phyloP scores from a whole-genome alignment of 2,113 vertebrate species.

The Pteropus alecto region DNA sequence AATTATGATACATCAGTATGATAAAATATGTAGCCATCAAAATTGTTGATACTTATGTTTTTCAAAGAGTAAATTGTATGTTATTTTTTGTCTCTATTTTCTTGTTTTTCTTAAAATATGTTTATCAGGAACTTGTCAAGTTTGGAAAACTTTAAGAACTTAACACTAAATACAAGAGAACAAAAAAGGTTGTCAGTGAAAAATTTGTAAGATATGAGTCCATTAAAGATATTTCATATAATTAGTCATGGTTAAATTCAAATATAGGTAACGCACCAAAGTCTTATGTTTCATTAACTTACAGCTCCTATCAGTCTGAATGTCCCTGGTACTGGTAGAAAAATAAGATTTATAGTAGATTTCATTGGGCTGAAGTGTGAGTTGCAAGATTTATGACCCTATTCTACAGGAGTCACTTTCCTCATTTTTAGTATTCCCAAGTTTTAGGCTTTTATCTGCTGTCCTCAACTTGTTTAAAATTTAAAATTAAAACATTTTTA shows the following conservation, averaged over 20 bases:
- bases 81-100: neutral
- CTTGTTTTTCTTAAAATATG: neutral
- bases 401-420: neutral
- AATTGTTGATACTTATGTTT: neutral
- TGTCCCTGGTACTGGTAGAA: neutral
- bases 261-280: neutral
- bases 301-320: neutral
- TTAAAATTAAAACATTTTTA: too few species aligned
- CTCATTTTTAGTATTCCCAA: neutral
- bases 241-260: neutral
- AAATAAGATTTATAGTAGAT: neutral
- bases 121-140: slow-evolving; percentile 14
- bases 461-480: neutral
- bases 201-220: neutral
- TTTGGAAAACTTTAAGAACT: neutral
- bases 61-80: slow-evolving; percentile 5
- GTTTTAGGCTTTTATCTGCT: neutral
- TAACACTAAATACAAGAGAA: neutral
- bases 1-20: neutral
- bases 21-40: neutral
- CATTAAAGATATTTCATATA: neutral
- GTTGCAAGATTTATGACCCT: neutral
- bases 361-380: neutral
- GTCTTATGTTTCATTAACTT: neutral
- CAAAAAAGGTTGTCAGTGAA: neutral